Evolutionary conservation across 92 coral and sea anemone genomes (phyloP).

Genomic region (Siderastrea radians): DNA sequence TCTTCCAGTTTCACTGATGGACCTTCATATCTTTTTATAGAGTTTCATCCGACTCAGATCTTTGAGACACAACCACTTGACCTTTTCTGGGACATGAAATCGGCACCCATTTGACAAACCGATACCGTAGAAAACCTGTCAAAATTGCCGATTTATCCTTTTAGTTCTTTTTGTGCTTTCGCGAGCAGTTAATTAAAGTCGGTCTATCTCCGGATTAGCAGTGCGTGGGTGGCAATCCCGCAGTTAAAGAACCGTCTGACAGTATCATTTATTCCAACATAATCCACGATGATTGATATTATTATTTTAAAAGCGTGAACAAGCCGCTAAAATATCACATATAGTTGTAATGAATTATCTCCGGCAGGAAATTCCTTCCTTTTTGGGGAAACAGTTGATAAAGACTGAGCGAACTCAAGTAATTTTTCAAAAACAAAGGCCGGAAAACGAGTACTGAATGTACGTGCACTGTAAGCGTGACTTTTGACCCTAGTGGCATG

Average conservation of each 20-base stretch:
- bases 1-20: no score
- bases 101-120: no score
- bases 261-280: no score
- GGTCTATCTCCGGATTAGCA: neutral
- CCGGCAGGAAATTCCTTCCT: neutral
- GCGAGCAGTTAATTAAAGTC: neutral
- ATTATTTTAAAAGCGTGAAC: neutral
- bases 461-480: neutral
- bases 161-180: no score
- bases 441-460: neutral
- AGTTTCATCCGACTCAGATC: no score
- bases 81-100: no score
- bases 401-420: neutral
- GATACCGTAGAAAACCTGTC: no score
- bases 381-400: constrained; percentile 5
- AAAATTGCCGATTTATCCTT: no score
- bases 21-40: no score
- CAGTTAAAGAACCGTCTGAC: neutral
- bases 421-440: constrained; percentile 2
- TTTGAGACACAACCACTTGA: no score
- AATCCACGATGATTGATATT: constrained; percentile 15
- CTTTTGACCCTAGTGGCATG: neutral
- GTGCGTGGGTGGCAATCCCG: neutral
- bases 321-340: neutral
- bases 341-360: neutral